A percentile compares a stretch with the other conserved stretches of the same genome.
Conservation (phyloP, 2,797 vertebrate species). For the Sparus aurata region DNA sequence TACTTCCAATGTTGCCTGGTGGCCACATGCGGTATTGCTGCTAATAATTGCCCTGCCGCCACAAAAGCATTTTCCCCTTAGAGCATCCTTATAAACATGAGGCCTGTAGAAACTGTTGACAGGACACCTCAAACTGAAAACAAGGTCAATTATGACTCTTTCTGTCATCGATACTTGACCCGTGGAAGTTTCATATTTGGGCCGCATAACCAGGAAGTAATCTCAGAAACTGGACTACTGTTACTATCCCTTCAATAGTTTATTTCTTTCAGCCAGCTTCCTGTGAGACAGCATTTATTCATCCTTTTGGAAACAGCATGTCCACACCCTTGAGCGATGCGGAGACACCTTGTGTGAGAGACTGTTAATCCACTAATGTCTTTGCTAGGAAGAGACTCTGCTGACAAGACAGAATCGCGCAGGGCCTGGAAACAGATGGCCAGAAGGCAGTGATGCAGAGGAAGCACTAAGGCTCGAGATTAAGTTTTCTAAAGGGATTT, state of each 20-base stretch:
- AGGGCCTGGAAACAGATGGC: conserved; percentile 70
- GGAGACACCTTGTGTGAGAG: conserved; percentile 70
- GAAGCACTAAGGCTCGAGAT: conserved; percentile 54
- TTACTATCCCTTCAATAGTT: neutral
- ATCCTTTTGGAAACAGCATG: conserved; percentile 47
- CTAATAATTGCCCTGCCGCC: too few relatives aligned
- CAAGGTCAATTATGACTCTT: too few relatives aligned
- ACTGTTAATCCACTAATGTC: conserved; percentile 78
- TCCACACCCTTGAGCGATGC: conserved; percentile 73
- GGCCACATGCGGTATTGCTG: too few relatives aligned
- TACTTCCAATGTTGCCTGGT: too few relatives aligned
- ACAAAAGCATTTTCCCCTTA: too few relatives aligned
- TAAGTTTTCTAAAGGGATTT: conserved; percentile 53
- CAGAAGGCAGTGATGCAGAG: conserved; percentile 57
- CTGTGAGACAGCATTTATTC: conserved; percentile 30
- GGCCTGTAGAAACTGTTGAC: too few relatives aligned
- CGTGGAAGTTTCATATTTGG: too few relatives aligned
- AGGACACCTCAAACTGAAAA: too few relatives aligned
- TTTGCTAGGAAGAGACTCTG: conserved; percentile 64
- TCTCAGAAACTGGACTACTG: neutral
- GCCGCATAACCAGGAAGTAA: neutral
- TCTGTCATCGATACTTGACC: too few relatives aligned
- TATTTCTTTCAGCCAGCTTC: conserved; percentile 7
- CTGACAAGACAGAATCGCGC: conserved; percentile 73
- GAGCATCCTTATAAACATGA: too few relatives aligned